Evolutionary conservation across 2,113 vertebrate genomes (phyloP).

Genomic region (Albula goreensis): DNA sequence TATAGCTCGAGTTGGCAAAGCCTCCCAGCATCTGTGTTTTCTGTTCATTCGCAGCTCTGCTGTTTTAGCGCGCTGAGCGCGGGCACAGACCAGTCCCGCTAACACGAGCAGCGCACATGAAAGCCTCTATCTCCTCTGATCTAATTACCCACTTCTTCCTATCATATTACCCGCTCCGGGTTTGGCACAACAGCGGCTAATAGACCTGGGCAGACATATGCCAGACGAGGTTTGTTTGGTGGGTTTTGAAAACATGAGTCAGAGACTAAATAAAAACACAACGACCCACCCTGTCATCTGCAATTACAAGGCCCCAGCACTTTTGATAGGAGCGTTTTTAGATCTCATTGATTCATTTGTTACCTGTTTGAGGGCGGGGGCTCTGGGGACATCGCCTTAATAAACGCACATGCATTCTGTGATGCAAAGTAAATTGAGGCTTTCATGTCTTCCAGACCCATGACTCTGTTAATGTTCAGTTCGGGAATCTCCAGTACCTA

Average conservation of each 20-base stretch:
- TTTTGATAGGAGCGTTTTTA: neutral
- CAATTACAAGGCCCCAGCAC: neutral
- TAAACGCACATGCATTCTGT: neutral
- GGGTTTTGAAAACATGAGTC: neutral
- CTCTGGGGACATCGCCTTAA: neutral
- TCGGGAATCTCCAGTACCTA: neutral
- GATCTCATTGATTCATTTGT: neutral
- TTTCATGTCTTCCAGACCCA: neutral
- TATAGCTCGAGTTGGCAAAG: neutral
- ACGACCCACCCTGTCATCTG: neutral
- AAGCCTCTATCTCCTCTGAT: slow-evolving; percentile 1
- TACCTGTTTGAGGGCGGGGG: neutral
- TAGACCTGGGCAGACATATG: neutral
- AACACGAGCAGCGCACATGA: neutral
- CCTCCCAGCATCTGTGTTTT: neutral
- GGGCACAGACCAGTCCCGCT: neutral
- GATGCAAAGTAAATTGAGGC: neutral
- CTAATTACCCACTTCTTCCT: neutral
- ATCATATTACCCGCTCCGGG: neutral
- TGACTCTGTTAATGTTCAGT: neutral
- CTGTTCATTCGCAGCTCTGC: neutral
- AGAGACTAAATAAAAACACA: neutral
- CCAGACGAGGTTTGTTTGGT: neutral
- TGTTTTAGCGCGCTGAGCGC: neutral
- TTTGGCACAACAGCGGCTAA: neutral